Evolutionary conservation across 2,113 vertebrate species (phyloP).

Genomic region (Centropus unirufus): DNA sequence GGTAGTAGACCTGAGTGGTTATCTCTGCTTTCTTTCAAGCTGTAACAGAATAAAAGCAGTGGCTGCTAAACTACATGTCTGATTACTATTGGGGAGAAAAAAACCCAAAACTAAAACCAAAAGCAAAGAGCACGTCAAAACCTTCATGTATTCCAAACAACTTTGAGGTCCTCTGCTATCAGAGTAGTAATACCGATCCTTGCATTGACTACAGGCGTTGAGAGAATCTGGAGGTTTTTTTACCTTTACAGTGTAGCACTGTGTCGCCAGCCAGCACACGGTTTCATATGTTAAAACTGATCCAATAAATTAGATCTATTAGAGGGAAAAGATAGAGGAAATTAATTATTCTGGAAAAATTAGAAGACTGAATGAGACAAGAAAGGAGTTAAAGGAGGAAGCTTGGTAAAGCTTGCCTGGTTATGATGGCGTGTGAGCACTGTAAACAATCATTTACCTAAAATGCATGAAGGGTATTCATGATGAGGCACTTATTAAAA

Average conservation of each 20-base stretch:
- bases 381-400: background rate
- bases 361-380: background rate
- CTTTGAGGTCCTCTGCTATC: background rate
- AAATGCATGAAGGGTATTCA: background rate
- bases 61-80: background rate
- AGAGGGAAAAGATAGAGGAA: background rate
- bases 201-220: background rate
- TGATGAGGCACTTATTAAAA: background rate
- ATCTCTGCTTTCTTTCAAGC: background rate
- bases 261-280: background rate
- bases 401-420: background rate
- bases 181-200: background rate
- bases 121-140: background rate
- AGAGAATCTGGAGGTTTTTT: background rate
- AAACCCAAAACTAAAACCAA: background rate
- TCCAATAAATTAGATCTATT: background rate
- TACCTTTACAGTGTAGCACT: background rate
- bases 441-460: background rate
- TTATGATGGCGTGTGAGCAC: background rate
- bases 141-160: background rate
- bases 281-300: background rate
- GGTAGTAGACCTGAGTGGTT: background rate
- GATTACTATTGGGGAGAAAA: background rate
- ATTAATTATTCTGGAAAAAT: background rate
- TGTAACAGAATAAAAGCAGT: background rate